phyloP scores from a whole-genome alignment of 1,140 invertebrate genomes.

The Stegodyphus mimosarum region DNA sequence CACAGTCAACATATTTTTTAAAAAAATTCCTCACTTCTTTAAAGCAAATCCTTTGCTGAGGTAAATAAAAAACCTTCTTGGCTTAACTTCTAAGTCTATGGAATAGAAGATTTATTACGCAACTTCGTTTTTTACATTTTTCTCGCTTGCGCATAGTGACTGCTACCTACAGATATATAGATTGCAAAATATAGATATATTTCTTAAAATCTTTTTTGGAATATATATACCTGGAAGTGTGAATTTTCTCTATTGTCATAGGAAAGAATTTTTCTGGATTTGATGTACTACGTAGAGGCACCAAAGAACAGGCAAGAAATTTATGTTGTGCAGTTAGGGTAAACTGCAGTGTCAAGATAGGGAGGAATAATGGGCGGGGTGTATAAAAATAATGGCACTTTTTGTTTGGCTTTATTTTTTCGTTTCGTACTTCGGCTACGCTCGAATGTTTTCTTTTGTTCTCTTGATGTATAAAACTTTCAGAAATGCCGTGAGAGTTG shows the following conservation, averaged over 20 bases:
- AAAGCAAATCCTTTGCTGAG: no score
- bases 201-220: constrained; percentile 7
- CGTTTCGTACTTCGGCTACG: background rate
- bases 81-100: constrained; percentile 18
- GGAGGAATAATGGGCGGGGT: constrained; percentile 42
- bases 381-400: constrained; percentile 39
- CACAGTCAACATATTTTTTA: no score
- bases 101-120: constrained; percentile 40
- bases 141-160: background rate
- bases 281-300: constrained; percentile 25
- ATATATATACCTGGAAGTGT: constrained; percentile 23
- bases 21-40: no score
- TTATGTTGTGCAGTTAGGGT: constrained; percentile 50
- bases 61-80: background rate
- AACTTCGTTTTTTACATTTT: constrained; percentile 4
- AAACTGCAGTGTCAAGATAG: constrained; percentile 55
- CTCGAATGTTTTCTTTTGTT: constrained; percentile 9
- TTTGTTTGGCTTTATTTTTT: background rate
- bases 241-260: constrained; percentile 27
- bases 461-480: background rate
- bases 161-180: background rate
- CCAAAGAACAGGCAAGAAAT: constrained; percentile 31
- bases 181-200: constrained; percentile 19
- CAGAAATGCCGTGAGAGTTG: background rate
- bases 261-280: constrained; percentile 9